Evolutionary conservation across 1,140 invertebrate genomes (phyloP).

Genomic region (Drosophila equinoxialis): DNA sequence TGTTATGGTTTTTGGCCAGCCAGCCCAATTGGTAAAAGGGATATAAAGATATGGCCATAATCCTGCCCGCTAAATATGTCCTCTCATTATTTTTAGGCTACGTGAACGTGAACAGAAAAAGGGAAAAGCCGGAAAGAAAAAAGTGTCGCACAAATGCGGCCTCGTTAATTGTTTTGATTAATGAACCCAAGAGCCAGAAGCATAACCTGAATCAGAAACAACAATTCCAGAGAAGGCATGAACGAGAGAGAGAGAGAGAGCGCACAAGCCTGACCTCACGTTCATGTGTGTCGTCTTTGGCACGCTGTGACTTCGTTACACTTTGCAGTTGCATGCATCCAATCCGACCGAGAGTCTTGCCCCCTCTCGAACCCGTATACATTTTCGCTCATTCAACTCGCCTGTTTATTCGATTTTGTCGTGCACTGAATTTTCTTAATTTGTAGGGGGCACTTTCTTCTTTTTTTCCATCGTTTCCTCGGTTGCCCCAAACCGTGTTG

Average conservation of each 20-base stretch:
- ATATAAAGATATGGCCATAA: constrained; percentile 33
- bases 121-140: constrained; percentile 49
- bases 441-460: constrained; percentile 50
- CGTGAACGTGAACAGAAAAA: constrained; percentile 60
- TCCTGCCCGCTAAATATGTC: constrained; percentile 69
- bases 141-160: constrained; percentile 77
- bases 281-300: constrained; percentile 27
- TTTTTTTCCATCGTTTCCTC: not conserved
- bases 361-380: constrained; percentile 13
- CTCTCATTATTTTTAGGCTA: constrained; percentile 66
- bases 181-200: constrained; percentile 54
- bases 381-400: constrained; percentile 24
- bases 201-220: constrained; percentile 9
- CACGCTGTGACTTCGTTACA: constrained; percentile 55
- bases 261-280: constrained; percentile 63
- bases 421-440: constrained; percentile 77
- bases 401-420: constrained; percentile 80
- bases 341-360: not conserved
- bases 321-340: constrained; percentile 68
- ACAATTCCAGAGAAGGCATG: not conserved
- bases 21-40: constrained; percentile 22
- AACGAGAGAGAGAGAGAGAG: not conserved
- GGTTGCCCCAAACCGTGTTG: constrained; percentile 13
- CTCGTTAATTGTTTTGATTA: constrained; percentile 81
- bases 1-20: constrained; percentile 70